Base-by-base conservation (phyloP, 2,888 invertebrate species). In the Volucella inflata region DNA sequence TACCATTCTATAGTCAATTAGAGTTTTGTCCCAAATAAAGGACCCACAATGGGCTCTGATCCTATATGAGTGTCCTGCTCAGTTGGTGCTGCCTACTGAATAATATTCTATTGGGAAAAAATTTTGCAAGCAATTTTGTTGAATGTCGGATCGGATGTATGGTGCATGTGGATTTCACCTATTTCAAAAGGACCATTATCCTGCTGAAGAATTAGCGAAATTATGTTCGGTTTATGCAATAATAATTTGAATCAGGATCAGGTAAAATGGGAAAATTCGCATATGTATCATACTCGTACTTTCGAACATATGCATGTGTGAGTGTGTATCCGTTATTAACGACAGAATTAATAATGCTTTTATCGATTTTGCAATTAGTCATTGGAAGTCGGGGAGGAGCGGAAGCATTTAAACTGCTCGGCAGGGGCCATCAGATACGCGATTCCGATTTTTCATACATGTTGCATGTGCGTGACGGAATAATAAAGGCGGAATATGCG, bases 351-450 rank as follows among this genome's bases (percentile, higher is more conserved):
- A 84, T 84, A 84, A 79, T 75, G 74, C 57, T 46, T 74, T 42
- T 40, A 84, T 75, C 53, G 83, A 84, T 59, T 84, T 84, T 70
- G 46, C 74, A 79, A 79, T 79, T 84, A 79, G 79, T 65, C 46
- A 75, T 65, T 76, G 81, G 75, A 30, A 30, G 75, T 55, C 30
- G 67, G 48, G 67, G 74, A n/a, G 51, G 9, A 67, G 74, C 10
- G 51, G 9, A 67, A 68, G 67, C 80, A 12, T 70, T 36, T 70
- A 42, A 68, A 55, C 60, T 44, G 40, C 42, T 10, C 40, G 38
- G 16, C 8, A n/a, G 16, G 51, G 6, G 30, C 30, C 30, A 30
- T 6, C 30, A 30, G 6, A 30, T 30, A 30, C 30, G 30, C 30
- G 30, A 6, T 6, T 30, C 4, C 30, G 30, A 6, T 30, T 30